A percentile compares a stretch with the other conserved stretches of the same genome.
These are phyloP conservation scores for Cataglyphis cursor DNA, from an alignment of 2,888 invertebrate genomes.

Conservation along the genomic window DNA sequence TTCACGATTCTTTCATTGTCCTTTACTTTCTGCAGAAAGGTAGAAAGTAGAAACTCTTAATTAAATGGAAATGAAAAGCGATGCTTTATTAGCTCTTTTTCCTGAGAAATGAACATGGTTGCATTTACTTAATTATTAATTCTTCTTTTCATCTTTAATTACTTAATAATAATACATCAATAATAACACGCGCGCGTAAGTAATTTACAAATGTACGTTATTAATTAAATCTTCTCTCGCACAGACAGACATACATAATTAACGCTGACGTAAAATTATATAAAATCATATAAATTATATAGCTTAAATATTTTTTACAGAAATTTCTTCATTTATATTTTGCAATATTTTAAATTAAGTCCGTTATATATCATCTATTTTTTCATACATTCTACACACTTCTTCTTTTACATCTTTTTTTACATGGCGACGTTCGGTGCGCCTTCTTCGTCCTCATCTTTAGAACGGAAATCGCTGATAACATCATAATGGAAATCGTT, in stretches of 20 bases:
- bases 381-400: neutral
- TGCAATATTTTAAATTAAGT: neutral
- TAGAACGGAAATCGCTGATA: conserved; percentile 40
- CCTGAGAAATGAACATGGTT: neutral
- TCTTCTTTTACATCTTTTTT: neutral
- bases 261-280: too few relatives aligned
- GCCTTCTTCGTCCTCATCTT: conserved; percentile 21
- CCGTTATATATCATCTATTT: neutral
- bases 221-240: neutral
- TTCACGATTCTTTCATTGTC: neutral
- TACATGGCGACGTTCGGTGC: neutral
- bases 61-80: conserved; percentile 2
- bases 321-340: neutral
- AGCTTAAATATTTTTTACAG: neutral
- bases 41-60: conserved; percentile 17
- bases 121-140: conserved; percentile 21
- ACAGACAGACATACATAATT: neutral
- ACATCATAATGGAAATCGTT: conserved; percentile 47
- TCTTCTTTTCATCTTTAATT: neutral
- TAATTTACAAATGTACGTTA: neutral
- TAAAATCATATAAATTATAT: neutral
- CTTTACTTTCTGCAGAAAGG: neutral
- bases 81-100: neutral
- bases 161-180: neutral
- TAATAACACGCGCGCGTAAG: neutral